Evolutionary conservation across 1,140 invertebrate genomes (phyloP), one percentile per base, ranked within the genome.

Genomic region (Theocolax elegans): DNA sequence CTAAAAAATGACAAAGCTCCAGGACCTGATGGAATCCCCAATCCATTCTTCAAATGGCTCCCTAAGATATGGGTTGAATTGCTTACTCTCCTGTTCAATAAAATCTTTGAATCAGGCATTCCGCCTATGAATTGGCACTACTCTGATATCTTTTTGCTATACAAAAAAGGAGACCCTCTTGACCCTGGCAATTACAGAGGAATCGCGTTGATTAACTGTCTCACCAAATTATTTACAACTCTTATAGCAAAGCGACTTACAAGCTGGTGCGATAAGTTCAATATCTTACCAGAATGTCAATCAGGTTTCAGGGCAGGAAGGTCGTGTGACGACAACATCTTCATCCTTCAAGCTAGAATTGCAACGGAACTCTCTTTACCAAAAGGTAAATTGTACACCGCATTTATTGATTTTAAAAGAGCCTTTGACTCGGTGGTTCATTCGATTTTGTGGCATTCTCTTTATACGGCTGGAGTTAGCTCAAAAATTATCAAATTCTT

Each of bases 151-250:
- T 53, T 46, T 35, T 35, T 71, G 40, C 15, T 75, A 1, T 51
- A 74, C 35, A 78, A 78, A 54, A 77, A 76, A 63, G 74, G 77
- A 10, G 72, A 75, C 25, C 13, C 2, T 25, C 21, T 19, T 10
- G 63, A 76, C 51, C 77, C 74, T 13, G 19, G 21, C 17, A 80
- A 78, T 42, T 80, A 76, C 48, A 63, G 77, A 46, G 70, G 67
- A 1, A 80, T 80, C 17, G 67, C 77, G 1, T 49, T 79, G 3
- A 31, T 78, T 0, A 76, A 77, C 38, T 62, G 59, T 10, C 64
- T 63, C 0, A 29, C 71, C 0, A 80, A 80, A 65, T 31, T 78
- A 7, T 75, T 77, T 40, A 75, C 73, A 1, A 13, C 46, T 10
- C 23, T 75, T 21, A 12, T 76, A 13, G 19, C 62, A 35, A 59